Evolutionary conservation across 2,888 invertebrate species (phyloP), one percentile per base, ranked within the genome.

Genomic region (Plebejus argus): DNA sequence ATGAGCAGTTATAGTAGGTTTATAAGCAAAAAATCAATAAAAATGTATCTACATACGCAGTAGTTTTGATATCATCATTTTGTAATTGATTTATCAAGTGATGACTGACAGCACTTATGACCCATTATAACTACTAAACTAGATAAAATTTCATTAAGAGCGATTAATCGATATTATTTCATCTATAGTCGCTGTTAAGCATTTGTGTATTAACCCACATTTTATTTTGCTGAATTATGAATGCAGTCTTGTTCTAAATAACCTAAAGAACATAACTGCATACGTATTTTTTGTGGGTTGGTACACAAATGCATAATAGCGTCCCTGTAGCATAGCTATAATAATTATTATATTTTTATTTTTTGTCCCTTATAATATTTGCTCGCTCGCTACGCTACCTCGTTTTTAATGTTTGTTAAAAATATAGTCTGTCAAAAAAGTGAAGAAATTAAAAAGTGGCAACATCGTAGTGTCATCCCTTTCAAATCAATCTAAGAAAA

Each of bases 21-120:
- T 45, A 45, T 45, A 12, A 45, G 10, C 10, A 45, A 45, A 45
- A 45, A 39, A 39, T 10, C 39, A 39, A 39, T 39, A 39, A 39
- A 45, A 45, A 45, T 15, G 15, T 28, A 58, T 58, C 58, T n/a
- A 20, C 61, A 15, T 23, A 23, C 20, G 5, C 23, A 66, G 12
- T 23, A 66, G 23, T 28, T 5, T 23, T 28, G 12, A 23, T 66
- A 20, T 28, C 12, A 61, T 12, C 1, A 23, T 66, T 3, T 3
- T 61, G 23, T 61, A 12, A 66, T 66, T 66, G 61, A 66, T 23
- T 61, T 61, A 61, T 66, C 61, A 61, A 61, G 23, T 12, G 28
- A 66, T 66, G 61, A 23, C 10, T 28, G 61, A 66, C 61, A 66
- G 23, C 28, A 66, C 61, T 66, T 66, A 23, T 10, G 10, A 23